phyloP scores from a whole-genome alignment of 2,113 vertebrate species.

The Anser cygnoides region DNA sequence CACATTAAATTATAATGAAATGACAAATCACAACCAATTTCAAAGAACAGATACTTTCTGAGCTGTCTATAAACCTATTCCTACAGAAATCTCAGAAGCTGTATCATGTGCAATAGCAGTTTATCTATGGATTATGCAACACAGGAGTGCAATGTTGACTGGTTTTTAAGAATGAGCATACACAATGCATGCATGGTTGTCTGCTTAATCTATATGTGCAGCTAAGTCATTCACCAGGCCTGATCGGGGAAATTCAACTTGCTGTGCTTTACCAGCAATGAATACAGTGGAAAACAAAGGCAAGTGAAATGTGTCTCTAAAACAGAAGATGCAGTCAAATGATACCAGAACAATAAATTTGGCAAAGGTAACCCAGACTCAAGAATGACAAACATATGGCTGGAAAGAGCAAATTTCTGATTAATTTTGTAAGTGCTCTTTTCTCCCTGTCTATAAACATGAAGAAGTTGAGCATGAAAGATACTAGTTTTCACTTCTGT shows the following conservation, averaged over 20 bases:
- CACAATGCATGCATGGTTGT: neutral
- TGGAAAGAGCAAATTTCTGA: neutral
- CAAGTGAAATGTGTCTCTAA: neutral
- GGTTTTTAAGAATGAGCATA: neutral
- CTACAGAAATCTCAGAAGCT: neutral
- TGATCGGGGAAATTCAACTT: neutral
- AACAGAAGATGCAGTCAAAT: neutral
- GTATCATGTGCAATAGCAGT: neutral
- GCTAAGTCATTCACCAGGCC: neutral
- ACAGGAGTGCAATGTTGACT: neutral
- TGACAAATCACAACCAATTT: neutral
- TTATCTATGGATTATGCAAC: neutral
- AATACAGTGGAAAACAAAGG: neutral
- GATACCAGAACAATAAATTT: neutral
- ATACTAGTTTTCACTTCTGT: neutral
- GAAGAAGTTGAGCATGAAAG: neutral
- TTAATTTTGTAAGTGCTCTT: neutral
- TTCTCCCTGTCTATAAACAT: neutral
- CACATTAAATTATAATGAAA: neutral
- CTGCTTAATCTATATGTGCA: neutral
- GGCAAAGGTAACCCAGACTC: neutral
- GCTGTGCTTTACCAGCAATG: neutral
- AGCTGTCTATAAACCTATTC: neutral
- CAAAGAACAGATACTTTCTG: neutral
- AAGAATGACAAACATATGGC: neutral